phyloP scores from a whole-genome alignment of 1,140 invertebrate genomes.

The Bombus picipes region DNA sequence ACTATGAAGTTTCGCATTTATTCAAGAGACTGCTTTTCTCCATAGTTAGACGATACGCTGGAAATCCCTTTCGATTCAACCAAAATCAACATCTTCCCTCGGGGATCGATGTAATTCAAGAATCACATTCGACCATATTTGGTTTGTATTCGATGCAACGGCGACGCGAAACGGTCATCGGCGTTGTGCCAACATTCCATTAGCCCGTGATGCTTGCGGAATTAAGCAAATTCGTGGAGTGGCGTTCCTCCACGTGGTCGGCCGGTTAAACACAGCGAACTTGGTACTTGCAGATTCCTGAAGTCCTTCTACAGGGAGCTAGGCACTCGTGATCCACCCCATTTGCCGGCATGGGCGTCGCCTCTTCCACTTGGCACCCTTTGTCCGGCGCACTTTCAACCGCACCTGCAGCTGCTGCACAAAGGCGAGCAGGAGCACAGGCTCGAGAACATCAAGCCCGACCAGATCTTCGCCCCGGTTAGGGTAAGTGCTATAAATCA shows the following conservation, averaged over 20 bases:
- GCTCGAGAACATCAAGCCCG: conserved; percentile 78
- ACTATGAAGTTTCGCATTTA: too few species aligned
- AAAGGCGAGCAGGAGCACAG: conserved; percentile 77
- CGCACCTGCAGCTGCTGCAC: conserved; percentile 80
- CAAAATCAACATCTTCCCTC: too few species aligned
- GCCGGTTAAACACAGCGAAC: conserved; percentile 8
- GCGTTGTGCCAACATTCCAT: background rate
- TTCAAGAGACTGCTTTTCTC: too few species aligned
- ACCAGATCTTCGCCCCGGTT: conserved; percentile 81
- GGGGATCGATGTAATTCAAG: too few species aligned
- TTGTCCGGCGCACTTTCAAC: conserved; percentile 81
- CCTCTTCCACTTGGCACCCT: conserved; percentile 79
- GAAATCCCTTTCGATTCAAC: too few species aligned
- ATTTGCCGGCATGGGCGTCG: conserved; percentile 79
- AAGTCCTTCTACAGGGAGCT: conserved; percentile 81
- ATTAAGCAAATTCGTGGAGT: background rate
- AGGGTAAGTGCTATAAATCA: conserved; percentile 74
- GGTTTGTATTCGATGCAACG: too few species aligned
- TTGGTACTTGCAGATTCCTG: conserved; percentile 74
- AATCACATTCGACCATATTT: too few species aligned
- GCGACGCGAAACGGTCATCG: too few species aligned
- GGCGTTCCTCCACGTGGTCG: background rate
- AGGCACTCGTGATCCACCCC: conserved; percentile 78
- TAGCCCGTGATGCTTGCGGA: background rate
- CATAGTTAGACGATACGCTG: too few species aligned